Conservation (phyloP, 2,797 vertebrate species). For the Typhlichthys eigenmanni region DNA sequence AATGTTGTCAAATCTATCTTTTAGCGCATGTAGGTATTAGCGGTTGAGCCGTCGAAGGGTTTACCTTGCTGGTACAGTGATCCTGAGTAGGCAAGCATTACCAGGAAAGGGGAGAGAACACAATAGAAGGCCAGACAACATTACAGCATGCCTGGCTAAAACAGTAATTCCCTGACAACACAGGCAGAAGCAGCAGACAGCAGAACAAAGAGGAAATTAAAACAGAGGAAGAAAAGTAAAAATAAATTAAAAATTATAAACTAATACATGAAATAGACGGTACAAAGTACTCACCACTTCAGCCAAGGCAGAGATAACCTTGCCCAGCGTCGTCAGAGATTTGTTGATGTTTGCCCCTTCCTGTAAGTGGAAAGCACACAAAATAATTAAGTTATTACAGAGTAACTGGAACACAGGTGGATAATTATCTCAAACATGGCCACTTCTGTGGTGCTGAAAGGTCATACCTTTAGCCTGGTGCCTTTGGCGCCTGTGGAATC, state of each 20-base stretch:
- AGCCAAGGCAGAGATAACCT: slow-evolving; percentile 96
- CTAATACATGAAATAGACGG: neutral
- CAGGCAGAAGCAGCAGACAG: slow-evolving; percentile 26
- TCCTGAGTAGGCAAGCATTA: slow-evolving; percentile 88
- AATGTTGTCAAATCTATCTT: slow-evolving; percentile 34
- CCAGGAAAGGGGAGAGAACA: slow-evolving; percentile 64
- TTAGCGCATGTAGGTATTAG: slow-evolving; percentile 39
- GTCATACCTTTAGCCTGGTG: slow-evolving; percentile 91
- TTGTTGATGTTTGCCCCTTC: slow-evolving; percentile 99
- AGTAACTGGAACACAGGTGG: neutral
- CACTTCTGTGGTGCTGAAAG: neutral
- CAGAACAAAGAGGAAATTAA: neutral
- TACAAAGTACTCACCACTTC: slow-evolving; percentile 89
- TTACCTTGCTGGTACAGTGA: slow-evolving; percentile 99
- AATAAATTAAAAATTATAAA: neutral
- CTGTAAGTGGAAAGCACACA: slow-evolving; percentile 71
- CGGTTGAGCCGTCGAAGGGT: slow-evolving; percentile 49
- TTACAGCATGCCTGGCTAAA: slow-evolving; percentile 58
- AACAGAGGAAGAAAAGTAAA: slow-evolving; percentile 8
- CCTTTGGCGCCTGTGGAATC: slow-evolving; percentile 98
- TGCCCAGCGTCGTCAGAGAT: slow-evolving; percentile 96
- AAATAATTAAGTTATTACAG: slow-evolving; percentile 19
- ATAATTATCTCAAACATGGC: neutral
- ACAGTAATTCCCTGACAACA: slow-evolving; percentile 40
- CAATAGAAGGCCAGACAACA: slow-evolving; percentile 60